phyloP scores from a whole-genome alignment of 2,113 vertebrate genomes.

The Laticauda colubrina region DNA sequence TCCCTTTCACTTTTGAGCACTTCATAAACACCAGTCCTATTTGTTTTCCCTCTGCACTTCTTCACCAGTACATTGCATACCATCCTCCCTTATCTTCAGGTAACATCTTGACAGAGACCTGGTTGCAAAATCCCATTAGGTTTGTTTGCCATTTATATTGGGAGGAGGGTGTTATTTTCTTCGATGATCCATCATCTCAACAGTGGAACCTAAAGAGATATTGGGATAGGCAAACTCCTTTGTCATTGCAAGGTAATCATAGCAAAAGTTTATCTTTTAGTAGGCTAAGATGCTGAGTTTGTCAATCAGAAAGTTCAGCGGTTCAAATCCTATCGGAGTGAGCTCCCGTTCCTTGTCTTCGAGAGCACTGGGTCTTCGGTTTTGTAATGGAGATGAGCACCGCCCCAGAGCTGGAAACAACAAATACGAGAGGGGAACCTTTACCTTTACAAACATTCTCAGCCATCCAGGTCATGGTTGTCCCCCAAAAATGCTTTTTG shows the following conservation, averaged over 20 bases:
- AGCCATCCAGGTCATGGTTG: too few relatives aligned
- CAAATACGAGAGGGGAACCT: too few relatives aligned
- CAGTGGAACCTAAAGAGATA: not conserved
- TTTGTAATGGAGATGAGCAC: too few relatives aligned
- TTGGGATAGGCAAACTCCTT: not conserved
- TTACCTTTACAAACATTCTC: too few relatives aligned
- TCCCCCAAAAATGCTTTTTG: too few relatives aligned
- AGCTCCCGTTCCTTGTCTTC: too few relatives aligned
- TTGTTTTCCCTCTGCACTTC: not conserved
- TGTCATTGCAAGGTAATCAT: not conserved
- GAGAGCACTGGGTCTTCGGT: too few relatives aligned
- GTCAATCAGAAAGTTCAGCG: too few relatives aligned
- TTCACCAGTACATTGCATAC: not conserved
- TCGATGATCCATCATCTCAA: not conserved
- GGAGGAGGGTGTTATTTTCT: not conserved
- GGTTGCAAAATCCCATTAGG: not conserved
- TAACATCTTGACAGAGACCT: not conserved
- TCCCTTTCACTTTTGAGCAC: not conserved
- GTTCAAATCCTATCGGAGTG: too few relatives aligned
- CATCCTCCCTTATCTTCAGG: not conserved
- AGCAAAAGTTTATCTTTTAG: not conserved
- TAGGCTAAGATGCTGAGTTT: too few relatives aligned
- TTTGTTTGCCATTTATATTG: not conserved
- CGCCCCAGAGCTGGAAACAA: too few relatives aligned
- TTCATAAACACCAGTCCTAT: not conserved